Conservation (phyloP, 2,797 vertebrate species). For the Falco novaeseelandiae region DNA sequence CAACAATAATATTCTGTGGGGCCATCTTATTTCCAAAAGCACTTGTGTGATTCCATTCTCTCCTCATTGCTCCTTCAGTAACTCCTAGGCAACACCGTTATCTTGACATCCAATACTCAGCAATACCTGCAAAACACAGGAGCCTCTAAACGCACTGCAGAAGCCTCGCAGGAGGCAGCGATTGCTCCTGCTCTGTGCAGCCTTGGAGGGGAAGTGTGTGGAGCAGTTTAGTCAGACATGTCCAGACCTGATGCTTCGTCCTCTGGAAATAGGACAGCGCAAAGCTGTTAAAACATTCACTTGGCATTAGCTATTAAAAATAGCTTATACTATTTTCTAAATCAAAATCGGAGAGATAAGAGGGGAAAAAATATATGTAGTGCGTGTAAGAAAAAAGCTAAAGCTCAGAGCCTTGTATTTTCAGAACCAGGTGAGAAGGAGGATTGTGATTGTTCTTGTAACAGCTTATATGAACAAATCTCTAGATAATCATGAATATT, state of each 20-base stretch:
- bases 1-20: neutral
- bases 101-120: neutral
- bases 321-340: neutral
- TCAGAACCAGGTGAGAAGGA: neutral
- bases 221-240: neutral
- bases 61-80: neutral
- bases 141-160: neutral
- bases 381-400: neutral
- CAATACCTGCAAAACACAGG: neutral
- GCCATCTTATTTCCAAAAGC: neutral
- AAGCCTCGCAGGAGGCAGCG: neutral
- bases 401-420: neutral
- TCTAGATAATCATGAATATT: neutral
- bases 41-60: neutral
- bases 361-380: too few species aligned
- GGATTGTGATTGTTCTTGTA: neutral
- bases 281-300: neutral
- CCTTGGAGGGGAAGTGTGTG: neutral
- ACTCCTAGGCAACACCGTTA: neutral
- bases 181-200: neutral
- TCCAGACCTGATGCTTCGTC: neutral
- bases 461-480: neutral
- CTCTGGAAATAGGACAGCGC: neutral
- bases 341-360: neutral
- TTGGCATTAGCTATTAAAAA: neutral